A percentile compares a stretch with the other conserved stretches of the same genome.
phyloP scores from a whole-genome alignment of 2,888 invertebrate species.

The Meiosimyza platycephala region DNA sequence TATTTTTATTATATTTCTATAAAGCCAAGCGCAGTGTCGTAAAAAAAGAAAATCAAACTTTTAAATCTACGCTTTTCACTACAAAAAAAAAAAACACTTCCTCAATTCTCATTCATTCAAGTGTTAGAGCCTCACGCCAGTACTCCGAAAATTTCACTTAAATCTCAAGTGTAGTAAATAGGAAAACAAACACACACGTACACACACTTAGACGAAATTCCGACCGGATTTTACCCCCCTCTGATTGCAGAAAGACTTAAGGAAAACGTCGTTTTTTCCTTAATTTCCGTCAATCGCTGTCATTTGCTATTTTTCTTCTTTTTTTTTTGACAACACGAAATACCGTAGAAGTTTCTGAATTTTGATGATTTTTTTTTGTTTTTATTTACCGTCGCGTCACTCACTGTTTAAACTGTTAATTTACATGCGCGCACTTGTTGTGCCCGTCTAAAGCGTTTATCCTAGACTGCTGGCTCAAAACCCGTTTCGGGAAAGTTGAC shows the following conservation, averaged over 20 bases:
- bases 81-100: background rate
- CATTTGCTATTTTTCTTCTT: conserved; percentile 20
- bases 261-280: conserved; percentile 19
- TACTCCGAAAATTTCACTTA: background rate
- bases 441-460: conserved; percentile 67
- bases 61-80: background rate
- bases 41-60: background rate
- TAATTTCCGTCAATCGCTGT: conserved; percentile 36
- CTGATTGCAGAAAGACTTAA: background rate
- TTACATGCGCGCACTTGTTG: conserved; percentile 67
- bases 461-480: conserved; percentile 65
- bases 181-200: background rate
- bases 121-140: background rate
- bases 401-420: conserved; percentile 32
- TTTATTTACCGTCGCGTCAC: conserved; percentile 34
- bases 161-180: conserved; percentile 6
- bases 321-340: conserved; percentile 26
- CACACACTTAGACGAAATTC: background rate
- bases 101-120: background rate
- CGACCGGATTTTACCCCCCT: background rate
- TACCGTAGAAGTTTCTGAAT: background rate
- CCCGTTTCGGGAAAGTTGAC: conserved; percentile 61
- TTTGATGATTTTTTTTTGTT: too few species aligned
- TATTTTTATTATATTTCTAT: too few species aligned
- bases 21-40: too few species aligned